Conservation (phyloP, 2,113 vertebrate genomes). For the Syngnathus floridae region DNA sequence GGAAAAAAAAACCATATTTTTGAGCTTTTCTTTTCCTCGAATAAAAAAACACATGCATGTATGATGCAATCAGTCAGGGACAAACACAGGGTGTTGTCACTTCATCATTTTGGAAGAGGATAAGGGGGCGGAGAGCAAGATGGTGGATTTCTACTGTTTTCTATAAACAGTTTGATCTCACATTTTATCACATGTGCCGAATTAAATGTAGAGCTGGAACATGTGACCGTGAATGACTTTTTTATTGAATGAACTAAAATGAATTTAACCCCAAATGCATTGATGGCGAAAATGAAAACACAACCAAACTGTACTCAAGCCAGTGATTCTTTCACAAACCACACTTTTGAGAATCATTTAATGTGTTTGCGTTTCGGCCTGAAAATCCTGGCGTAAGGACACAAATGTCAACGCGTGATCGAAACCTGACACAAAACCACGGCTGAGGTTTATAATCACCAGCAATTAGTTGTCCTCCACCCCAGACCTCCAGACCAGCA, state of each 20-base stretch:
- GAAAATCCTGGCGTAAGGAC: neutral
- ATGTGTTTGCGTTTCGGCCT: slow-evolving; percentile 12
- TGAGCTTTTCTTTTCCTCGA: neutral
- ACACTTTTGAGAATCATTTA: neutral
- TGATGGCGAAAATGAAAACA: neutral
- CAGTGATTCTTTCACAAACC: neutral
- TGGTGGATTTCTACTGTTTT: neutral
- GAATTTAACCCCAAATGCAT: too few species aligned
- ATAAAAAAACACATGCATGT: neutral
- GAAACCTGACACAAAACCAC: slow-evolving; percentile 52
- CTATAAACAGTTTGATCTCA: neutral
- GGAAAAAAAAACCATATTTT: neutral
- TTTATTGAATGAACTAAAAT: too few species aligned
- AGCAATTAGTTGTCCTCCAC: slow-evolving; percentile 61
- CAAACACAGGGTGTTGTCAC: slow-evolving; percentile 2
- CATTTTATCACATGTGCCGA: neutral
- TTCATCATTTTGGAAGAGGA: slow-evolving; percentile 1
- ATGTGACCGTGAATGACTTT: slow-evolving; percentile 1
- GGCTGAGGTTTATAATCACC: slow-evolving; percentile 71
- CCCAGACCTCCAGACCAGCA: slow-evolving; percentile 60
- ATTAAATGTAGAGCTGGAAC: neutral
- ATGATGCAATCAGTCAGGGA: slow-evolving; percentile 5
- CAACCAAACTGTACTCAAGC: too few species aligned
- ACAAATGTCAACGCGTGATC: slow-evolving; percentile 40
- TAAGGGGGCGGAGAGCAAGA: neutral